Evolutionary conservation across 2,888 invertebrate genomes (phyloP).

Genomic region (Notodonta ziczac): DNA sequence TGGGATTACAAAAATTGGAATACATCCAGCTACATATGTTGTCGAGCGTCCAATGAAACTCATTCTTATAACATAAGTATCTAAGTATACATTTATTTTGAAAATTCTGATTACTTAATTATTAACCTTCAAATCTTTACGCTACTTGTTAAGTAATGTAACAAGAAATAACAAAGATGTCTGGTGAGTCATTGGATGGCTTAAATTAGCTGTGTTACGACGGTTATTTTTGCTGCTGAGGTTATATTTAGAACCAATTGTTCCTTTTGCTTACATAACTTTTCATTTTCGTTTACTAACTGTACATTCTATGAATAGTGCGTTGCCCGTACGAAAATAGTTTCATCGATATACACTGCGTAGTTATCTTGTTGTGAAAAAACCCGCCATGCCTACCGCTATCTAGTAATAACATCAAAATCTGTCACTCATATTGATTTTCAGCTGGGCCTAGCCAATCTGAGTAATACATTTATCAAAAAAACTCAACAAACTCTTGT

Average conservation of each 20-base stretch:
- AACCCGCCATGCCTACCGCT: neutral
- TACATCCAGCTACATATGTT: slow-evolving; percentile 1
- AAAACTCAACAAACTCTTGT: neutral
- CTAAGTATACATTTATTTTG: neutral
- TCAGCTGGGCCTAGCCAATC: neutral
- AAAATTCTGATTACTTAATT: neutral
- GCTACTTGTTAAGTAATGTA: neutral
- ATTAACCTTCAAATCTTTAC: neutral
- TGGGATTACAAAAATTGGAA: neutral
- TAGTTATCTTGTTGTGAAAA: neutral
- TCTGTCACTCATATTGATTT: neutral
- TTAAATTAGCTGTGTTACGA: neutral
- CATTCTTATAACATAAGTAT: slow-evolving; percentile 5
- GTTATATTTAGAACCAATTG: slow-evolving; percentile 1
- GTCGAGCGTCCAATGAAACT: slow-evolving; percentile 16
- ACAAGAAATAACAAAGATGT: neutral
- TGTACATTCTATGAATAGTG: neutral
- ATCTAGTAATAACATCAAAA: neutral
- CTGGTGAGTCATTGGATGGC: neutral
- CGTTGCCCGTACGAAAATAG: too few species aligned
- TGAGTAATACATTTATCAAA: neutral
- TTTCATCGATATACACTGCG: neutral
- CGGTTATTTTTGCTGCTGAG: neutral
- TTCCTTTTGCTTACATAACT: neutral
- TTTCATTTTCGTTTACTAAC: neutral